Percentiles rank a stretch among this genome's conserved stretches.
These are phyloP conservation scores for Stramonita haemastoma DNA, from an alignment of 2,888 invertebrate species.

Conservation along the genomic window DNA sequence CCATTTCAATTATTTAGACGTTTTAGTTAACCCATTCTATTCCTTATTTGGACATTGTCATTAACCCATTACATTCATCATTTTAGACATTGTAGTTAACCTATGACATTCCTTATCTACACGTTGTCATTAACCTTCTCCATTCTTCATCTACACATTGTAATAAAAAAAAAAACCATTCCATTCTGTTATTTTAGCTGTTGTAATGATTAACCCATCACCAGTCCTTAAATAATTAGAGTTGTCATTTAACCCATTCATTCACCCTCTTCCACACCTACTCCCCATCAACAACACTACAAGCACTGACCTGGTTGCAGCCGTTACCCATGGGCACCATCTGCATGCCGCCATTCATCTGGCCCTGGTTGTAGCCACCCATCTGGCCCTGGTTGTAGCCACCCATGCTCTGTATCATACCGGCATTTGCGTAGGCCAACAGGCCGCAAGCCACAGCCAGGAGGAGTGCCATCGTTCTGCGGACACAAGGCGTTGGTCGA, in stretches of 20 bases:
- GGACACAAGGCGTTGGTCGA: neutral
- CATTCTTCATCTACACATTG: too few species aligned
- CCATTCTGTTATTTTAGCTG: too few species aligned
- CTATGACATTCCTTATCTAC: too few species aligned
- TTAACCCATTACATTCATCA: too few species aligned
- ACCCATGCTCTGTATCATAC: neutral
- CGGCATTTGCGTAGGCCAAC: slow-evolving; percentile 31
- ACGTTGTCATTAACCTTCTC: too few species aligned
- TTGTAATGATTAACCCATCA: too few species aligned
- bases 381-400: neutral
- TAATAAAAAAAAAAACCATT: too few species aligned
- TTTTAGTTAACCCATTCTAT: too few species aligned
- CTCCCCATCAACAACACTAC: neutral
- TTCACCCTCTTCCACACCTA: too few species aligned
- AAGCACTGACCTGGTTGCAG: neutral
- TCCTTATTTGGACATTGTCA: too few species aligned
- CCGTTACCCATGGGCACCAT: slow-evolving; percentile 8
- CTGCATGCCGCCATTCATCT: neutral
- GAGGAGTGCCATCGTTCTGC: slow-evolving; percentile 40
- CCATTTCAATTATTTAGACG: too few species aligned
- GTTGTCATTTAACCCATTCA: neutral
- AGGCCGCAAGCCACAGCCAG: slow-evolving; percentile 15
- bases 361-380: neutral
- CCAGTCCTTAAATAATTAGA: neutral
- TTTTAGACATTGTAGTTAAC: too few species aligned